A percentile compares a stretch with the other conserved stretches of the same genome.
Conservation (phyloP, 35 echinoderm and acorn worm species). For the Patiria miniata region DNA sequence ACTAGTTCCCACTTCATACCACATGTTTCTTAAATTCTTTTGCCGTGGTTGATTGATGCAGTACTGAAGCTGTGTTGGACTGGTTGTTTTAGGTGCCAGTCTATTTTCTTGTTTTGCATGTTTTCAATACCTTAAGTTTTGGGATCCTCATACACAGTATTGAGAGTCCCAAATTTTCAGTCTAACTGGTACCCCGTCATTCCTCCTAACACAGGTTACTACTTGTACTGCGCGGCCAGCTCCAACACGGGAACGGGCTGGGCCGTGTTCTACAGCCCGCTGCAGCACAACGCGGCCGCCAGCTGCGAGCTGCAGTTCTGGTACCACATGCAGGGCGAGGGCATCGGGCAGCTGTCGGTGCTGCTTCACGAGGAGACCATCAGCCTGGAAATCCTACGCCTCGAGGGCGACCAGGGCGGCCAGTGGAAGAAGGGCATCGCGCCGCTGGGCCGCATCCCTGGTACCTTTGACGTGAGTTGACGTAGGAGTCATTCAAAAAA, state of each 20-base stretch:
- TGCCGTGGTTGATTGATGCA: no score
- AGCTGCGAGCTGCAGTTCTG: slow-evolving; percentile 85
- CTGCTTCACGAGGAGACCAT: slow-evolving; percentile 61
- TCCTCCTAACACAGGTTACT: slow-evolving; percentile 83
- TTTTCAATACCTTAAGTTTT: no score
- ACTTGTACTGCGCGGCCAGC: slow-evolving; percentile 65
- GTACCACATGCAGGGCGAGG: slow-evolving; percentile 71
- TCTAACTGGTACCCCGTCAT: no score
- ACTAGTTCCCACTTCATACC: no score
- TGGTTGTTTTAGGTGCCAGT: no score
- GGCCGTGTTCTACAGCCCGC: slow-evolving; percentile 48
- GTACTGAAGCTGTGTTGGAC: no score
- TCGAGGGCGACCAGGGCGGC: slow-evolving; percentile 66
- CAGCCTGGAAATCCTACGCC: slow-evolving; percentile 31
- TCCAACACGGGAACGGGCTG: slow-evolving; percentile 55
- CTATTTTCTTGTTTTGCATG: no score
- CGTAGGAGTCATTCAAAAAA: neutral
- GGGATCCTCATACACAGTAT: no score
- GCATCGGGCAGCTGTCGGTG: slow-evolving; percentile 66
- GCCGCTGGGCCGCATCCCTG: slow-evolving; percentile 61
- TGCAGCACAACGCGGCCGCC: slow-evolving; percentile 65
- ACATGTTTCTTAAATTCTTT: no score
- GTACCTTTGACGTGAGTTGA: slow-evolving; percentile 63
- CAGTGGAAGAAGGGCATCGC: slow-evolving; percentile 67
- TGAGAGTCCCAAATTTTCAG: no score